Conservation (phyloP, 2,888 invertebrate species). For the Cryptops parisi region DNA sequence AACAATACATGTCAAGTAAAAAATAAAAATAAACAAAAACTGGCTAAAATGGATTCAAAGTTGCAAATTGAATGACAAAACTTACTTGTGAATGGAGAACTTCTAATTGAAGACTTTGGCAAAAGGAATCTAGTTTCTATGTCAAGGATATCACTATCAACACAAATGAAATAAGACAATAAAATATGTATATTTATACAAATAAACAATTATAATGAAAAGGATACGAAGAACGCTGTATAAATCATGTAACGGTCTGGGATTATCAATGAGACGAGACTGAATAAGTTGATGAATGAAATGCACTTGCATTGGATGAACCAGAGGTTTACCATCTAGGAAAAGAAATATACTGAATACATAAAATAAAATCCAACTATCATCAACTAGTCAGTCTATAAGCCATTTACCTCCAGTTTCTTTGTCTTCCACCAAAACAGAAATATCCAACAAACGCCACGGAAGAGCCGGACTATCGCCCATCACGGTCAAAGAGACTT, state of each 20-base stretch:
- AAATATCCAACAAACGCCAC: conserved; percentile 89
- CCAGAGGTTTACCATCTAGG: conserved; percentile 81
- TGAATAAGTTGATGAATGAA: conserved; percentile 91
- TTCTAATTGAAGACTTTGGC: conserved; percentile 87
- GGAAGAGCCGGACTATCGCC: conserved; percentile 85
- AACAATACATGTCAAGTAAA: too few species aligned
- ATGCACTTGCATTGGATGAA: conserved; percentile 70
- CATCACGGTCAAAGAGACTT: conserved; percentile 90
- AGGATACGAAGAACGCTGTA: conserved; percentile 57
- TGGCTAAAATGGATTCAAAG: too few species aligned
- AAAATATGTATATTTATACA: not conserved
- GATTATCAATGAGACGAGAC: conserved; percentile 65
- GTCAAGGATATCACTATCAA: too few species aligned
- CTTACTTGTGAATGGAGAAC: conserved; percentile 40
- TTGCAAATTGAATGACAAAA: too few species aligned
- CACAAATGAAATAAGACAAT: not conserved
- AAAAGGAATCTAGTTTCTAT: conserved; percentile 73
- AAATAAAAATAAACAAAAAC: too few species aligned
- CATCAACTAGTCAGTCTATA: too few species aligned
- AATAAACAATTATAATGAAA: conserved; percentile 13
- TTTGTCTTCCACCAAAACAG: conserved; percentile 89
- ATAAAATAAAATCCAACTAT: conserved; percentile 9
- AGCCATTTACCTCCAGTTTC: conserved; percentile 83
- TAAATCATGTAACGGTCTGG: conserved; percentile 61
- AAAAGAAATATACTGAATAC: conserved; percentile 24